Percentiles rank a stretch among this genome's conserved stretches.
Conservation (phyloP, 2,888 invertebrate species). For the Lithophane semibrunnea region DNA sequence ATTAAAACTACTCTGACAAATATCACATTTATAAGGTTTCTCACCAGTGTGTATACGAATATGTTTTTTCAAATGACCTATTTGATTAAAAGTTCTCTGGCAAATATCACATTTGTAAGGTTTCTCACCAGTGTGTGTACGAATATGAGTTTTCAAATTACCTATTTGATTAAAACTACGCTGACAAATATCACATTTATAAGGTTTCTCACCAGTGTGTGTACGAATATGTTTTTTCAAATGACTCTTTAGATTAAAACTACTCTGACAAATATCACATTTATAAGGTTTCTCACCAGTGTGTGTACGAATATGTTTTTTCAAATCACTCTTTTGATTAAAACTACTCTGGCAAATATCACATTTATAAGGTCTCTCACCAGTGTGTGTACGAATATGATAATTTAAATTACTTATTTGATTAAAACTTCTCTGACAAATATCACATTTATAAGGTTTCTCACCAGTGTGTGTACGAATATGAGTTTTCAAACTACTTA, state of each 20-base stretch:
- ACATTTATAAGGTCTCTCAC: slow-evolving; percentile 34
- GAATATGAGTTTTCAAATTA: rapidly evolving
- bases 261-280: neutral
- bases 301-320: neutral
- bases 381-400: slow-evolving; percentile 14
- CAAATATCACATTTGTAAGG: slow-evolving; percentile 24
- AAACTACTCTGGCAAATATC: neutral
- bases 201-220: slow-evolving; percentile 13
- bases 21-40: neutral
- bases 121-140: slow-evolving; percentile 12
- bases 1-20: neutral
- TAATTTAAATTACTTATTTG: rapidly evolving
- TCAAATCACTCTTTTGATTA: rapidly evolving
- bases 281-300: too few relatives aligned
- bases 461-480: slow-evolving; percentile 40
- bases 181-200: neutral
- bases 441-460: slow-evolving; percentile 44
- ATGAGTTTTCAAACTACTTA: rapidly evolving
- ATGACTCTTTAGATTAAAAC: rapidly evolving
- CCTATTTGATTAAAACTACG: neutral
- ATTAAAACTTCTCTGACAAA: neutral
- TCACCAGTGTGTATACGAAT: slow-evolving; percentile 2
- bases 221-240: neutral
- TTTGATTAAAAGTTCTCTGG: neutral
- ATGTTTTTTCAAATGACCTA: rapidly evolving